Evolutionary conservation across 2,888 invertebrate species (phyloP).

Genomic region (Limenitis camilla): DNA sequence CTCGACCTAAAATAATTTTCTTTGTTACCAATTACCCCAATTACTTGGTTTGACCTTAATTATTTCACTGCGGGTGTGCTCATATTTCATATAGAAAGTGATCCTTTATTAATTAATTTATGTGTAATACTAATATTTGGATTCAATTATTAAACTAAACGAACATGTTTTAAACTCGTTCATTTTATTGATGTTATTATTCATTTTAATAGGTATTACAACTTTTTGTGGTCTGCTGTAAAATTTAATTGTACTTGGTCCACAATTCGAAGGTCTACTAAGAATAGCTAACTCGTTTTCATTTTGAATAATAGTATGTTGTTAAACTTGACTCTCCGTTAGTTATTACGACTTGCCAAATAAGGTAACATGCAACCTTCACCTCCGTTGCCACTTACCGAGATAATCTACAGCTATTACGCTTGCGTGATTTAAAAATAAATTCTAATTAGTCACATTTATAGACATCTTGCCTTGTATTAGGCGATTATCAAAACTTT

Average conservation of each 20-base stretch:
- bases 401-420: conserved; percentile 24
- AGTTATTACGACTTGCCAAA: conserved; percentile 20
- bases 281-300: conserved; percentile 13
- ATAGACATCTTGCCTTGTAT: too few species aligned
- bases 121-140: too few species aligned
- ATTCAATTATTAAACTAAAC: too few species aligned
- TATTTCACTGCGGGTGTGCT: too few species aligned
- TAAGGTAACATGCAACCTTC: conserved; percentile 28
- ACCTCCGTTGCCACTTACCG: conserved; percentile 23
- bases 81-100: too few species aligned
- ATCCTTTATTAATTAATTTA: too few species aligned
- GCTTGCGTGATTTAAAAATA: not conserved
- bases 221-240: not conserved
- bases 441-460: not conserved
- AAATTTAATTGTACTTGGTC: conserved; percentile 7
- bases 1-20: too few species aligned
- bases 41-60: too few species aligned
- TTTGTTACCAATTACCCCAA: too few species aligned
- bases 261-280: conserved; percentile 15
- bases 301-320: conserved; percentile 15
- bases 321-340: conserved; percentile 18
- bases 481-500: too few species aligned
- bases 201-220: not conserved
- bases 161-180: not conserved
- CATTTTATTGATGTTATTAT: not conserved